Percentiles rank a stretch among this genome's conserved stretches.
These are phyloP conservation scores for Manis javanica DNA, from an alignment of 2,797 vertebrate species.

Conservation along the genomic window DNA sequence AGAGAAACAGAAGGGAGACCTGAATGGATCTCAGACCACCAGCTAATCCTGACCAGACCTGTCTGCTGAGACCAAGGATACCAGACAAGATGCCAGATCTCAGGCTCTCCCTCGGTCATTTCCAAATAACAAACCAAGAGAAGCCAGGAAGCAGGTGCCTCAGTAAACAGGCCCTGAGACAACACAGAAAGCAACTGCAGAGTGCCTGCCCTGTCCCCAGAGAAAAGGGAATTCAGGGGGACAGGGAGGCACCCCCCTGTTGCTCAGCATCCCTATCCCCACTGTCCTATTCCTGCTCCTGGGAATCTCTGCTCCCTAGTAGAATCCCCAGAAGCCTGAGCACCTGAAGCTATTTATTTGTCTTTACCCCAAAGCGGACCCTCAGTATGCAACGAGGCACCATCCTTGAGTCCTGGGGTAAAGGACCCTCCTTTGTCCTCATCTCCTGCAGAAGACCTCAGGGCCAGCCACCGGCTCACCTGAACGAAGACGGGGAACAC, in stretches of 20 bases:
- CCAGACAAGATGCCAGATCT: not conserved
- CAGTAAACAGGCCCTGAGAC: not conserved
- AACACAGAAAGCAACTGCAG: not conserved
- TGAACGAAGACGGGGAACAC: conserved; percentile 98
- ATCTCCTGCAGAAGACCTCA: not conserved
- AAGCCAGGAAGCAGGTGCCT: not conserved
- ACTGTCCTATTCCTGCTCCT: not conserved
- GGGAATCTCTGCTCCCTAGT: not conserved
- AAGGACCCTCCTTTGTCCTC: not conserved
- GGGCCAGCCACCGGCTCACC: conserved; percentile 84
- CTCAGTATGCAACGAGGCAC: not conserved
- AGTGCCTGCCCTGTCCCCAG: not conserved
- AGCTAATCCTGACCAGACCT: not conserved
- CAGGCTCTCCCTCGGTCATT: not conserved
- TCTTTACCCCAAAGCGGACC: not conserved
- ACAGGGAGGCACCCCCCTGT: too few species aligned
- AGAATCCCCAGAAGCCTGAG: not conserved
- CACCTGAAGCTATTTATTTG: not conserved
- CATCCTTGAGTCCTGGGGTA: not conserved
- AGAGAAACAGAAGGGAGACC: not conserved
- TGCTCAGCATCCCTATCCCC: not conserved
- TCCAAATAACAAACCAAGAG: not conserved
- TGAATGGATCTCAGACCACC: not conserved
- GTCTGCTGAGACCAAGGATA: not conserved
- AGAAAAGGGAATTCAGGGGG: not conserved